Percentiles rank a stretch among this genome's conserved stretches.
phyloP scores from a whole-genome alignment of 2,113 vertebrate species.

The Rhinopithecus roxellana region DNA sequence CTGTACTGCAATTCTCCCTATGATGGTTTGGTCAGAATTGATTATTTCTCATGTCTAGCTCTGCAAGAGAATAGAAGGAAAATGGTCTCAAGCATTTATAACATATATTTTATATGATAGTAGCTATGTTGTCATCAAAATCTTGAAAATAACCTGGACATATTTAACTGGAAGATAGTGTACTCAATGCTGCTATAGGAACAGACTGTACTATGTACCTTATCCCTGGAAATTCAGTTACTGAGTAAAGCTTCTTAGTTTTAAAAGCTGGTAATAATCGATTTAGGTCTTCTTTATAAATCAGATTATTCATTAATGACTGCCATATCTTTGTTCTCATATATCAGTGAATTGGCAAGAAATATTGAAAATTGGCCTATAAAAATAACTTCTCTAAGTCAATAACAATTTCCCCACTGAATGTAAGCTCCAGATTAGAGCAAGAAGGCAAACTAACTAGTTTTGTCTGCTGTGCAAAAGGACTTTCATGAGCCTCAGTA shows the following conservation, averaged over 20 bases:
- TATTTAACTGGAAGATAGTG: not conserved
- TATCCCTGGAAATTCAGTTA: not conserved
- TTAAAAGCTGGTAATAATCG: not conserved
- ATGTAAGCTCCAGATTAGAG: not conserved
- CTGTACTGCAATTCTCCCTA: not conserved
- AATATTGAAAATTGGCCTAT: not conserved
- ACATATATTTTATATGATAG: not conserved
- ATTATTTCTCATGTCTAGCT: conserved; percentile 35
- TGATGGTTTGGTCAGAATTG: conserved; percentile 31
- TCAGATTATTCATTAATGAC: not conserved
- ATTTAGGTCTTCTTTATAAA: conserved; percentile 15
- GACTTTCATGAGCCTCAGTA: not conserved
- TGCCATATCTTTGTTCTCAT: not conserved
- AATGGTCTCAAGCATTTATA: not conserved
- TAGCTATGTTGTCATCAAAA: not conserved
- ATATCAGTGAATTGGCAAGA: not conserved
- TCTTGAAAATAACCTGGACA: not conserved
- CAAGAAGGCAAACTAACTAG: not conserved
- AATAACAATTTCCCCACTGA: not conserved
- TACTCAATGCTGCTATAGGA: not conserved
- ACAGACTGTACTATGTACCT: not conserved
- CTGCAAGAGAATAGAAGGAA: not conserved
- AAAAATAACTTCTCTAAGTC: not conserved
- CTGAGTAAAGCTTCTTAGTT: not conserved
- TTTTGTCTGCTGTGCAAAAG: not conserved